These are phyloP conservation scores for Chamaetylas fuelleborni DNA, from an alignment of 2,113 vertebrate species.

Conservation along the genomic window DNA sequence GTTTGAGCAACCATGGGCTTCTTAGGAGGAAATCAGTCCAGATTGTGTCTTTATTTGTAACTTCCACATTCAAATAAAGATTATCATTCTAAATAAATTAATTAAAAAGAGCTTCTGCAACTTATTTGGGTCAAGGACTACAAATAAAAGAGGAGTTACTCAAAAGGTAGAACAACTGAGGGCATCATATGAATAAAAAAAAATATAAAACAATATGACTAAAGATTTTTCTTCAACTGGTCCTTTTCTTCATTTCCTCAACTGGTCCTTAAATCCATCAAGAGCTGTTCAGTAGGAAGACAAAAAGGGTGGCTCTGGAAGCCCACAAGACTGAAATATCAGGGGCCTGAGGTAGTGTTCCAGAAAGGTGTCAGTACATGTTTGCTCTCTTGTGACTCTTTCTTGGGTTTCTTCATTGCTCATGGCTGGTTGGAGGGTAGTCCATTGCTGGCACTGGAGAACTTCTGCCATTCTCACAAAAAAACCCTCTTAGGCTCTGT, in stretches of 20 bases:
- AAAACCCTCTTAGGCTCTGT: not conserved
- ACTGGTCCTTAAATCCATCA: not conserved
- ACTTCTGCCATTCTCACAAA: not conserved
- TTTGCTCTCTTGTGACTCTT: not conserved
- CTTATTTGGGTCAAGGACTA: not conserved
- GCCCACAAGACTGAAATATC: not conserved
- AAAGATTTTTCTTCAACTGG: not conserved
- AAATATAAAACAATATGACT: not conserved
- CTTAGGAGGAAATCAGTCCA: not conserved
- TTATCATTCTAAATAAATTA: not conserved
- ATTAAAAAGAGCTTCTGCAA: not conserved
- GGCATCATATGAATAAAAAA: not conserved
- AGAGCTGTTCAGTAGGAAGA: not conserved
- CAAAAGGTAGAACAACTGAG: not conserved
- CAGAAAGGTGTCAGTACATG: not conserved
- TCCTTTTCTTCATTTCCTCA: not conserved
- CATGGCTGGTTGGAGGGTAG: not conserved
- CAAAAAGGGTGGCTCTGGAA: not conserved
- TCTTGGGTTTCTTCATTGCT: not conserved
- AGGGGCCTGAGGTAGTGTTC: not conserved
- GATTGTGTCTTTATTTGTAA: constrained; percentile 15
- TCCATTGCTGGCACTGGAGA: not conserved
- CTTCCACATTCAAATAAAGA: not conserved
- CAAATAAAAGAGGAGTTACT: not conserved
- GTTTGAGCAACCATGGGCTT: not conserved